Percentiles rank a stretch among this genome's conserved stretches.
These are phyloP conservation scores for Rhinichthys osculus DNA, from an alignment of 2,797 vertebrate species.

Conservation along the genomic window DNA sequence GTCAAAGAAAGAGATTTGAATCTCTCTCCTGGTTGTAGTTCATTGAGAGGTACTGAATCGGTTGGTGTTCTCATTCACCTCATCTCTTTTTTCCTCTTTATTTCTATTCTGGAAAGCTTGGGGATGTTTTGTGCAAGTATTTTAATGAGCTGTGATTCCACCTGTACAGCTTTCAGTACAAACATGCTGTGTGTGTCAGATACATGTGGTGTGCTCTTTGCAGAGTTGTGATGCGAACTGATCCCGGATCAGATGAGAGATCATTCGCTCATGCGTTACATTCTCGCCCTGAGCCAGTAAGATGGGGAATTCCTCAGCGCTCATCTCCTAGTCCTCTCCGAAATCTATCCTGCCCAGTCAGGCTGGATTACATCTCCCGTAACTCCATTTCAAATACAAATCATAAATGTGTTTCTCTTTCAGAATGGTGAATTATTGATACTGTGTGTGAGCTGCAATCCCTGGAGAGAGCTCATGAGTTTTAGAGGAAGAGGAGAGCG, in stretches of 20 bases:
- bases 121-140: neutral
- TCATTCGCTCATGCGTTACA: conserved; percentile 41
- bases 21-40: neutral
- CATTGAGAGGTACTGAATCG: neutral
- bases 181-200: neutral
- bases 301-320: conserved; percentile 11
- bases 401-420: conserved; percentile 46
- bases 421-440: conserved; percentile 52
- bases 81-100: neutral
- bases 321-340: conserved; percentile 28
- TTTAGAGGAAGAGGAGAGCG: conserved; percentile 13
- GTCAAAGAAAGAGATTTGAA: neutral
- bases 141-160: neutral
- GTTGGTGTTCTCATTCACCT: neutral
- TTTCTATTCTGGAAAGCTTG: neutral
- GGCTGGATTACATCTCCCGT: conserved; percentile 27
- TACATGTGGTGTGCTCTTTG: neutral
- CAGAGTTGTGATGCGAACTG: conserved; percentile 12
- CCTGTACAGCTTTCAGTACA: neutral
- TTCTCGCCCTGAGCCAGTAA: conserved; percentile 34
- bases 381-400: conserved; percentile 44
- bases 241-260: conserved; percentile 39
- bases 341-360: conserved; percentile 32
- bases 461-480: conserved; percentile 26
- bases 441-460: conserved; percentile 29